A percentile compares a stretch with the other conserved stretches of the same genome.
These are phyloP conservation scores for Paralichthys olivaceus DNA, from an alignment of 2,113 vertebrate species.

Conservation along the genomic window DNA sequence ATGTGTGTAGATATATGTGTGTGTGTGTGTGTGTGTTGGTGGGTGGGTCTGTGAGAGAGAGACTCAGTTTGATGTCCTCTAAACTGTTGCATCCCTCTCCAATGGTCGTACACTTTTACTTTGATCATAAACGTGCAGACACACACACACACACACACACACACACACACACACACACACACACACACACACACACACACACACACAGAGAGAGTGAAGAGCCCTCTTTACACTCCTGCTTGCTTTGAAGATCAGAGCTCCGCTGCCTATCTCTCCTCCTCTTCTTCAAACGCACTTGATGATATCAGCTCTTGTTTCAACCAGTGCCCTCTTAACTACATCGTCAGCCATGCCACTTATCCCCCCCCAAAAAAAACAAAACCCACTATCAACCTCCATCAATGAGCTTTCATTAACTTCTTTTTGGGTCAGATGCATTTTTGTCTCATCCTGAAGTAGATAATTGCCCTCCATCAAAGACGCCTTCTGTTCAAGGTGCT, in stretches of 20 bases:
- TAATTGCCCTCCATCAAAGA: slow-evolving; percentile 74
- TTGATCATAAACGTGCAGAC: slow-evolving; percentile 32
- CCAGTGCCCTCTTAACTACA: slow-evolving; percentile 17
- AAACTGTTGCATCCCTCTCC: slow-evolving; percentile 30
- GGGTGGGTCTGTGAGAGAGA: neutral
- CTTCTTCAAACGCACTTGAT: slow-evolving; percentile 38
- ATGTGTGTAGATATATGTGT: neutral
- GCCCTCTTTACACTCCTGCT: slow-evolving; percentile 37
- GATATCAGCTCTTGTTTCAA: slow-evolving; percentile 45
- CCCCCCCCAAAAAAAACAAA: neutral
- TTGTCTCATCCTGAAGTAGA: slow-evolving; percentile 43
- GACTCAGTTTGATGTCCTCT: slow-evolving; percentile 20
- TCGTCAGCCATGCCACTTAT: slow-evolving; percentile 35
- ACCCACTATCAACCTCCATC: slow-evolving; percentile 31
- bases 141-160: slow-evolving; percentile 22
- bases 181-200: slow-evolving; percentile 2
- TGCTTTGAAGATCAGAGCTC: slow-evolving; percentile 67
- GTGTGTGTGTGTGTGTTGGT: slow-evolving; percentile 3
- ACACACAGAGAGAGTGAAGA: slow-evolving; percentile 26
- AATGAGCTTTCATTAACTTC: slow-evolving; percentile 47
- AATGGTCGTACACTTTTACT: slow-evolving; percentile 3
- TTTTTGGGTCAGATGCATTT: slow-evolving; percentile 45
- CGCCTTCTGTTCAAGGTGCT: slow-evolving; percentile 42
- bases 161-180: slow-evolving; percentile 13
- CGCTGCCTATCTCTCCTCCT: slow-evolving; percentile 17